A percentile compares a stretch with the other conserved stretches of the same genome.
Conservation (phyloP, 2,888 invertebrate genomes). For the Idaea biselata region DNA sequence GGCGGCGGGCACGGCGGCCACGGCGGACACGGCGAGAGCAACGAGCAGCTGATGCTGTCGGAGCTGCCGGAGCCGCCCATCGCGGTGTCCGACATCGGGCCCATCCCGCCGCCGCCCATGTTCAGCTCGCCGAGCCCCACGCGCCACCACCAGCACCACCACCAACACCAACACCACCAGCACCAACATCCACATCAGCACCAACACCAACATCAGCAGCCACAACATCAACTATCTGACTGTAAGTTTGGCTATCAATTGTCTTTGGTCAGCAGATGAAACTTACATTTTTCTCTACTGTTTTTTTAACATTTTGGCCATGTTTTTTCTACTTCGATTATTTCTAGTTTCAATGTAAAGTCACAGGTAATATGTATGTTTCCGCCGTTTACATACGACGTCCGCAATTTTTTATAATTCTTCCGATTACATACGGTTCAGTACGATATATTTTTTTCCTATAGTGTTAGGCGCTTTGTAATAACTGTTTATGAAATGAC, state of each 20-base stretch:
- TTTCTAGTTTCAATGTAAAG: too few species aligned
- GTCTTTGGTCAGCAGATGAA: too few species aligned
- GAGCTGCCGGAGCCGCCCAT: conserved; percentile 96
- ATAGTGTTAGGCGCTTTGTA: too few species aligned
- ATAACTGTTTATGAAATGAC: too few species aligned
- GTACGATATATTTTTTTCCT: too few species aligned
- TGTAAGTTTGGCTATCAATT: conserved; percentile 48
- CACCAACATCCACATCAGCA: conserved; percentile 54
- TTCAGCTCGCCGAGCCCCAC: conserved; percentile 93
- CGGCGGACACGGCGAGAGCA: conserved; percentile 45
- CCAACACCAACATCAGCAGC: conserved; percentile 34
- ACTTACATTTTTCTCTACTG: too few species aligned
- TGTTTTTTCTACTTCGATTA: too few species aligned
- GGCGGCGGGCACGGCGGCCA: conserved; percentile 46
- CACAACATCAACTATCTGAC: conserved; percentile 62
- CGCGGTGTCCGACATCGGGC: conserved; percentile 95
- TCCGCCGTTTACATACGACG: too few species aligned
- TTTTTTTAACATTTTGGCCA: too few species aligned
- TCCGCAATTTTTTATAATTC: too few species aligned
- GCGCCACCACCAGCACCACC: conserved; percentile 53
- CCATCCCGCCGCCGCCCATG: conserved; percentile 97
- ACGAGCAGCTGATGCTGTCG: conserved; percentile 86
- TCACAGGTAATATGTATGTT: too few species aligned
- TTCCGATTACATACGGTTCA: too few species aligned
- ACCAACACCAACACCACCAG: conserved; percentile 77